Percentiles rank a stretch among this genome's conserved stretches.
These are phyloP conservation scores for Musca vetustissima DNA, from an alignment of 1,140 invertebrate species.

Conservation along the genomic window DNA sequence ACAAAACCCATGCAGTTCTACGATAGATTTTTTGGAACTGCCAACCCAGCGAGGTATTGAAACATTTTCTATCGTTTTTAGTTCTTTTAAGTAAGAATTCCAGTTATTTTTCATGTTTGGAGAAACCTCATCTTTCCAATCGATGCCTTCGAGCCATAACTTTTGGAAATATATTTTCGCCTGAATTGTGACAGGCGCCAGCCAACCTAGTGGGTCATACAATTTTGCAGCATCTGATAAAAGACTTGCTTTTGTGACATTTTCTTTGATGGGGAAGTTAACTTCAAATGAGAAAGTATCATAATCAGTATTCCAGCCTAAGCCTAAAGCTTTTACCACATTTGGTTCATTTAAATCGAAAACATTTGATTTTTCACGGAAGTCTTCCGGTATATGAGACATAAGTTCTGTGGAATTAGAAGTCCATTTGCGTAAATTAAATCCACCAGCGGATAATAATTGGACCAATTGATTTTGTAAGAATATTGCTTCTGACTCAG, in stretches of 20 bases:
- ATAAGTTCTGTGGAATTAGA: conserved; percentile 28
- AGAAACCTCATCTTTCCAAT: conserved; percentile 20
- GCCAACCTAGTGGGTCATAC: conserved; percentile 50
- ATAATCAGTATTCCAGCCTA: not conserved
- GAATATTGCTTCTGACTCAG: conserved; percentile 37
- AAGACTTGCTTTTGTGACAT: conserved; percentile 38
- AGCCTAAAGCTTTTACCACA: not conserved
- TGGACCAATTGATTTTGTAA: conserved; percentile 32
- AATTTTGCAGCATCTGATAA: conserved; percentile 42
- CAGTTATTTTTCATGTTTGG: not conserved
- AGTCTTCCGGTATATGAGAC: not conserved
- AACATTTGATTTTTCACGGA: not conserved
- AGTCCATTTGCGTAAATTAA: conserved; percentile 39
- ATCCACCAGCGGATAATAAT: conserved; percentile 31
- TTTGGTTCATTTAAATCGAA: not conserved
- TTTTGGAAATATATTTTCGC: conserved; percentile 54
- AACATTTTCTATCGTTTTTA: not conserved
- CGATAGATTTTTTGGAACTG: not conserved
- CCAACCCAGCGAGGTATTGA: not conserved
- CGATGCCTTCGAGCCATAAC: conserved; percentile 1
- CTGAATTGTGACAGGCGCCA: conserved; percentile 47
- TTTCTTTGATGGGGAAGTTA: not conserved
- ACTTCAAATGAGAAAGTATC: conserved; percentile 19
- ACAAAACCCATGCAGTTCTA: not conserved
- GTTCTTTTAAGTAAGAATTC: no score